A percentile compares a stretch with the other conserved stretches of the same genome.
phyloP scores from a whole-genome alignment of 2,797 vertebrate genomes.

The Decapterus maruadsi region DNA sequence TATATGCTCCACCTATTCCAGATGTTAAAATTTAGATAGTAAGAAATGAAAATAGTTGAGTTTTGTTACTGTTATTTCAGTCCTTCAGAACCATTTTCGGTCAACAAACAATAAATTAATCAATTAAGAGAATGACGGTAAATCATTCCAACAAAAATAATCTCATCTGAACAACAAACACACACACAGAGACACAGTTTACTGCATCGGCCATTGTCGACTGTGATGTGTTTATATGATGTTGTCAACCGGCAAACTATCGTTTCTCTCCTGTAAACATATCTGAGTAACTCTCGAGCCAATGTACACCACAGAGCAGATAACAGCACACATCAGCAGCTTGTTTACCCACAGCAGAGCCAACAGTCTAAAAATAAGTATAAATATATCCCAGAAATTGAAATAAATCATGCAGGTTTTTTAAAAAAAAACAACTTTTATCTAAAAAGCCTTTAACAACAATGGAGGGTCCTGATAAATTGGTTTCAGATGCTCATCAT shows the following conservation, averaged over 20 bases:
- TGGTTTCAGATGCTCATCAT: not conserved
- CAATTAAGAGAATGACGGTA: not conserved
- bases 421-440: constrained; percentile 1
- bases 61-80: not conserved
- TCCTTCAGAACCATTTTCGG: not conserved
- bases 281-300: not conserved
- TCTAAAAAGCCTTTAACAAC: not conserved
- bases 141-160: not conserved
- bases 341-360: not conserved
- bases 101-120: not conserved
- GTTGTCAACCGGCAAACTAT: not conserved
- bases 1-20: not conserved
- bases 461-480: not conserved
- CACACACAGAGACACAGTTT: too few relatives aligned
- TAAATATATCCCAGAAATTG: too few relatives aligned
- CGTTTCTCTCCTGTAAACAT: constrained; percentile 4
- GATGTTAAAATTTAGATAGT: not conserved
- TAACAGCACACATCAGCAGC: not conserved
- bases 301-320: not conserved
- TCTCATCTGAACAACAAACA: not conserved
- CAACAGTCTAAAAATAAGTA: not conserved
- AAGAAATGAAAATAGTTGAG: not conserved
- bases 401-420: not conserved
- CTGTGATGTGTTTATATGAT: not conserved
- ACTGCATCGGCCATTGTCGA: not conserved